Evolutionary conservation across 2,797 vertebrate genomes (phyloP).

Genomic region (Iguana delicatissima): DNA sequence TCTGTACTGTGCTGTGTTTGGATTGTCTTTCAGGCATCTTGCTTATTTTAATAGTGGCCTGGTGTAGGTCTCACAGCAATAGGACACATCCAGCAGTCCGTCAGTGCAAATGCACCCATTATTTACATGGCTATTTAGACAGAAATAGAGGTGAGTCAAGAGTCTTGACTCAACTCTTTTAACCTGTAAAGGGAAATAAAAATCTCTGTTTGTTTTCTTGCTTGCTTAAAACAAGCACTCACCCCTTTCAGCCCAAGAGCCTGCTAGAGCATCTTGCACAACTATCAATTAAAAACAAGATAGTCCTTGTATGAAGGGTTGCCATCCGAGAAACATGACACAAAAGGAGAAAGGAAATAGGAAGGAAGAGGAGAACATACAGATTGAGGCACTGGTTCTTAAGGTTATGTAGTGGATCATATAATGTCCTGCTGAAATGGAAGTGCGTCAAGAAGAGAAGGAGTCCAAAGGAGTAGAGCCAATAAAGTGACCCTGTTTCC

Average conservation of each 20-base stretch:
- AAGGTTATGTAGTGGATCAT: too few relatives aligned
- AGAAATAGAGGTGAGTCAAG: background rate
- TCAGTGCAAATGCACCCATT: background rate
- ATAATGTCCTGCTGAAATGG: too few relatives aligned
- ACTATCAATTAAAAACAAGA: background rate
- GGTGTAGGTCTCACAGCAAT: too few relatives aligned
- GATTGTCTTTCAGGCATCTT: too few relatives aligned
- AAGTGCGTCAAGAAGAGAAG: too few relatives aligned
- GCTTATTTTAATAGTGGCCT: background rate
- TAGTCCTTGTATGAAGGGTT: background rate
- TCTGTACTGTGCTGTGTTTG: too few relatives aligned
- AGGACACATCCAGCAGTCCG: background rate
- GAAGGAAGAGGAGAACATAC: too few relatives aligned
- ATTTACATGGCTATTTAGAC: background rate
- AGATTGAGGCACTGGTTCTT: too few relatives aligned
- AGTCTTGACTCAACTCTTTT: background rate
- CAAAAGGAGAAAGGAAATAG: background rate
- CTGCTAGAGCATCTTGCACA: background rate
- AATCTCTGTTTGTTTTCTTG: background rate
- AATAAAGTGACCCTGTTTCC: too few relatives aligned
- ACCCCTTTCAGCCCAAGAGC: background rate
- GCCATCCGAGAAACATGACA: background rate
- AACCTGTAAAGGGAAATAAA: background rate
- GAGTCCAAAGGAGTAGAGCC: too few relatives aligned
- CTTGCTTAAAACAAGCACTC: background rate